A percentile compares a stretch with the other conserved stretches of the same genome.
phyloP scores from a whole-genome alignment of 1,140 invertebrate species.

The Acromyrmex heyeri region DNA sequence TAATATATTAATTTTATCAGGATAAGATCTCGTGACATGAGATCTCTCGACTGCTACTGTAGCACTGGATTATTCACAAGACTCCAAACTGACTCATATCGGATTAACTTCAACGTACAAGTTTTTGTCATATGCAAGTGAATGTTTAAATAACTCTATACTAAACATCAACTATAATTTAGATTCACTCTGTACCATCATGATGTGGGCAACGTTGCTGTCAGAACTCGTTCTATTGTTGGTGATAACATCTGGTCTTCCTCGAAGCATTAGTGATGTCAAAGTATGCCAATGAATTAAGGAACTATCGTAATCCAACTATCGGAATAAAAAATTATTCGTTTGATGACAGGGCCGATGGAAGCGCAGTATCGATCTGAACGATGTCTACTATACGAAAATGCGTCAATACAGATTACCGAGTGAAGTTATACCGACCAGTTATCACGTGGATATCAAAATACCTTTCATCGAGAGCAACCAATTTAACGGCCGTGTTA shows the following conservation, averaged over 20 bases:
- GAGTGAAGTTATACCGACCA: slow-evolving; percentile 87
- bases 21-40: neutral
- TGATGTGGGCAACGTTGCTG: slow-evolving; percentile 63
- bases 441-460: slow-evolving; percentile 89
- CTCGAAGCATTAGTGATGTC: slow-evolving; percentile 4
- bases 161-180: neutral
- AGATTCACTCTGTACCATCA: slow-evolving; percentile 38
- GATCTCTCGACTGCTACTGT: neutral
- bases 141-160: slow-evolving; percentile 2
- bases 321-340: neutral
- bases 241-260: slow-evolving; percentile 12
- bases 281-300: slow-evolving; percentile 36
- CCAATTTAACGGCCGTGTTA: slow-evolving; percentile 88
- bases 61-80: neutral
- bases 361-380: slow-evolving; percentile 79
- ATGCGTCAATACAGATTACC: slow-evolving; percentile 77
- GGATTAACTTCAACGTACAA: neutral
- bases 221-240: slow-evolving; percentile 56
- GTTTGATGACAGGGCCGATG: slow-evolving; percentile 19
- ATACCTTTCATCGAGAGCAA: slow-evolving; percentile 87
- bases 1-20: neutral
- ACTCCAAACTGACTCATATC: neutral
- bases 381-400: slow-evolving; percentile 76
- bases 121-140: neutral
- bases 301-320: neutral